These are phyloP conservation scores for Smutsia temminckii DNA, from an alignment of 2,797 vertebrate species.

Conservation along the genomic window DNA sequence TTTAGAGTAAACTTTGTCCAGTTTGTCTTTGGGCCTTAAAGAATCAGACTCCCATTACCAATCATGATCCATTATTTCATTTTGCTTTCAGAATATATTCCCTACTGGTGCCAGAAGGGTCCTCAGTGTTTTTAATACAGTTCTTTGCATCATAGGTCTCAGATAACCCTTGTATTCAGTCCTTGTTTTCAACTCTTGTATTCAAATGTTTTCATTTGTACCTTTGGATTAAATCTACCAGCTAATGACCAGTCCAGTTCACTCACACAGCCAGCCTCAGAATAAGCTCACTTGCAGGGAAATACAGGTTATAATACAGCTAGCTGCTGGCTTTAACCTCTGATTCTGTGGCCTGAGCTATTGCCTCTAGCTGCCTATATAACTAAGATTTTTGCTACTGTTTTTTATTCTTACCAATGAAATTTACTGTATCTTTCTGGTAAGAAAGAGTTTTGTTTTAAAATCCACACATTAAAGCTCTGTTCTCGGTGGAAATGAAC, in stretches of 20 bases:
- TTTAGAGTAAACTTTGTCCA: not conserved
- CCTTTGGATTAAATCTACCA: not conserved
- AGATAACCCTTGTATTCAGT: not conserved
- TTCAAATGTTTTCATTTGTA: not conserved
- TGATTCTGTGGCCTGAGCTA: not conserved
- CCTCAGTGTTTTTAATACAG: not conserved
- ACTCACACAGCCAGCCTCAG: not conserved
- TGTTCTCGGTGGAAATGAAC: not conserved
- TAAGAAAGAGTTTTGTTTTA: not conserved
- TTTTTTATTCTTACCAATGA: not conserved
- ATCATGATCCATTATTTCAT: not conserved
- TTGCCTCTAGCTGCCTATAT: not conserved
- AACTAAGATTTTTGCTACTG: not conserved
- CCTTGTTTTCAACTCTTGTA: not conserved
- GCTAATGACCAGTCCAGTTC: not conserved
- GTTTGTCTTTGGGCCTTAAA: not conserved
- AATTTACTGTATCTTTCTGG: not conserved
- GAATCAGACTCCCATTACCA: not conserved
- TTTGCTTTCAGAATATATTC: not conserved
- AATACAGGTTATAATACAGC: not conserved
- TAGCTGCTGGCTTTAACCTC: not conserved
- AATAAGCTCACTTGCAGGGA: not conserved
- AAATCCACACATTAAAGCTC: not conserved
- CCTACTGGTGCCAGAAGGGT: not conserved
- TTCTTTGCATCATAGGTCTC: not conserved